Evolutionary conservation across 1,140 invertebrate species (phyloP), one percentile per base, ranked within the genome.

Genomic region (Drosophila eugracilis): DNA sequence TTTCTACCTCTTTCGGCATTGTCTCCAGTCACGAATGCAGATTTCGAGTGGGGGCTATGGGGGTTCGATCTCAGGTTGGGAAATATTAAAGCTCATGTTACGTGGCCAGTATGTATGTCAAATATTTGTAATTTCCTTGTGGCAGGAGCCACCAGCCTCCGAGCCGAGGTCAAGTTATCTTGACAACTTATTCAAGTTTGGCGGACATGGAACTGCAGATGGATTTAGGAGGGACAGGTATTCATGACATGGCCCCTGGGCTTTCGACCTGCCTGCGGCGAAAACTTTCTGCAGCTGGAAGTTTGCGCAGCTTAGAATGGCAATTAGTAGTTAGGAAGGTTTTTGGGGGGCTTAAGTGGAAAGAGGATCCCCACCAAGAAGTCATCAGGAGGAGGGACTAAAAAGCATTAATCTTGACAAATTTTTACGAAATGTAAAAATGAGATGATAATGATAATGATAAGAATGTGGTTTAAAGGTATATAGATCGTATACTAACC

Each of bases 1-100:
- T 26, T 62, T 21, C 28, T 15, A 15, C 12, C 15, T 28, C 24
- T 39, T 32, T 54, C 15, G 78, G 72, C 78, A 81, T 86, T 69
- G 83, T 81, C 37, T 77, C 62, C 60, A 65, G 81, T 85, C 81
- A 85, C 81, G 81, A 85, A 85, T 80, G 78, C 76, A 80, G 72
- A 79, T 75, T 72, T 52, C 26, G 59, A 63, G 36, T 7, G 34
- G 47, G 45, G 55, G 26, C 44, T 28, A 36, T 42, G 24, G 26
- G 26, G 48, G 36, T 42, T 39, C 45, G 26, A 42, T 50, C 44
- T 66, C 26, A 19, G 44, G 7, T 19, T 66, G 59, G 36, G 44
- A 83, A 78, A 81, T 78, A 66, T 72, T 54, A 39, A 75, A 66
- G 39, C 67, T 85, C 83, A 85, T 66, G 81, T 85, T 85, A 88